These are phyloP conservation scores for Capricornis sumatraensis DNA, from an alignment of 2,113 vertebrate genomes.

Conservation along the genomic window DNA sequence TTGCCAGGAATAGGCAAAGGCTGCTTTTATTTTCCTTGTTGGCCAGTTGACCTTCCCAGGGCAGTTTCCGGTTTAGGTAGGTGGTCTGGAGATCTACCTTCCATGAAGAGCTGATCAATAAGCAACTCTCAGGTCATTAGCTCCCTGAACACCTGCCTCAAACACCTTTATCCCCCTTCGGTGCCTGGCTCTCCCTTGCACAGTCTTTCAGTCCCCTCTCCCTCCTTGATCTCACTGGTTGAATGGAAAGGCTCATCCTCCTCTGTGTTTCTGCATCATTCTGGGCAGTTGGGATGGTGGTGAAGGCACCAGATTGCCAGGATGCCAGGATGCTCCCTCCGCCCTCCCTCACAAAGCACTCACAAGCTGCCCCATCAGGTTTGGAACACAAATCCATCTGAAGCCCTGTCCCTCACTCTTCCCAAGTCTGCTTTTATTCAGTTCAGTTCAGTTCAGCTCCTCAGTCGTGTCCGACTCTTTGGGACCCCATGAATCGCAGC, in stretches of 20 bases:
- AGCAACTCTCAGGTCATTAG: not conserved
- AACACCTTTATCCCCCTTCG: not conserved
- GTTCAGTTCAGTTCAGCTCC: no score
- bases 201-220: not conserved
- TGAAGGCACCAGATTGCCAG: not conserved
- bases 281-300: no score
- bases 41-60: not conserved
- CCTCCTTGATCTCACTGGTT: not conserved
- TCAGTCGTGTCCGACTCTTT: no score
- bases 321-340: not conserved
- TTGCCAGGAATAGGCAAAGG: conserved; percentile 62
- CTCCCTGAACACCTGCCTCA: not conserved
- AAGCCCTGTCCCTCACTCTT: no score
- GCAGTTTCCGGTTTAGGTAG: not conserved
- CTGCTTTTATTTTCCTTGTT: not conserved
- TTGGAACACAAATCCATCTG: not conserved
- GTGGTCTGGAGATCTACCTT: not conserved
- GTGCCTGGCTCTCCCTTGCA: not conserved
- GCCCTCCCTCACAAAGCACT: rapidly evolving
- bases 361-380: no score
- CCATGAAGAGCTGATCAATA: rapidly evolving
- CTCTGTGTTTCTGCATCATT: rapidly evolving
- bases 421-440: not conserved
- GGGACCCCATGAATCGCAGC: no score
- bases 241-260: rapidly evolving